Evolutionary conservation across 2,888 invertebrate genomes (phyloP).

Genomic region (Adela reaumurella): DNA sequence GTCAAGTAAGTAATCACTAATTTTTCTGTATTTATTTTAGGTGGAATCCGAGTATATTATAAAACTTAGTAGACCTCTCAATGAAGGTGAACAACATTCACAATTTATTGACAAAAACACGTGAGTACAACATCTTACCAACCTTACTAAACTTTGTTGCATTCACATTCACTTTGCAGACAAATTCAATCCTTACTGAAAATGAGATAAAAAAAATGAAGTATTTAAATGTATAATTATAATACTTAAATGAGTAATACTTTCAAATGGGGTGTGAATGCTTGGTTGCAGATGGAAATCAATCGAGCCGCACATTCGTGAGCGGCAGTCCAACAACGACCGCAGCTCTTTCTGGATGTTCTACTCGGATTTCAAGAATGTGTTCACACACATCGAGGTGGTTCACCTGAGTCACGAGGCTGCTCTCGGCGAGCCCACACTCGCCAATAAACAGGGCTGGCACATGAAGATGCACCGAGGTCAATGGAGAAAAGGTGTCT

Average conservation of each 20-base stretch:
- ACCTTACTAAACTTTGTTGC: too few relatives aligned
- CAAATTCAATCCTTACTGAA: too few relatives aligned
- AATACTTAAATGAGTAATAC: too few relatives aligned
- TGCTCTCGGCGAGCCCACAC: constrained; percentile 76
- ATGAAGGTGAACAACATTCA: neutral
- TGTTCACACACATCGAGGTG: constrained; percentile 78
- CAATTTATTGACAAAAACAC: neutral
- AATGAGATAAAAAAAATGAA: too few relatives aligned
- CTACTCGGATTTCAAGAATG: constrained; percentile 75
- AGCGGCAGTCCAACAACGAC: constrained; percentile 64
- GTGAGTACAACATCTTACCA: too few relatives aligned
- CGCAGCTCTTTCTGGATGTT: constrained; percentile 82
- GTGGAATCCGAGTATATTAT: constrained; percentile 28
- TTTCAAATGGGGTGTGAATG: too few relatives aligned
- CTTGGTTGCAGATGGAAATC: constrained; percentile 73
- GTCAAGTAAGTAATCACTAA: too few relatives aligned
- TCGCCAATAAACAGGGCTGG: constrained; percentile 76
- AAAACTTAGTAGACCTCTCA: constrained; percentile 24
- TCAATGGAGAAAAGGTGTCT: constrained; percentile 81
- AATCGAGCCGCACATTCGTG: constrained; percentile 68
- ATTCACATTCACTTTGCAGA: too few relatives aligned
- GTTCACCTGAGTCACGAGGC: constrained; percentile 86
- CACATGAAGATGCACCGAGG: constrained; percentile 85
- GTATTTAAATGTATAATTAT: too few relatives aligned
- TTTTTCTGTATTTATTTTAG: constrained; percentile 15